Evolutionary conservation across 2,888 invertebrate genomes (phyloP), one percentile per base, ranked within the genome.

Genomic region (Hyposoter dolosus): DNA sequence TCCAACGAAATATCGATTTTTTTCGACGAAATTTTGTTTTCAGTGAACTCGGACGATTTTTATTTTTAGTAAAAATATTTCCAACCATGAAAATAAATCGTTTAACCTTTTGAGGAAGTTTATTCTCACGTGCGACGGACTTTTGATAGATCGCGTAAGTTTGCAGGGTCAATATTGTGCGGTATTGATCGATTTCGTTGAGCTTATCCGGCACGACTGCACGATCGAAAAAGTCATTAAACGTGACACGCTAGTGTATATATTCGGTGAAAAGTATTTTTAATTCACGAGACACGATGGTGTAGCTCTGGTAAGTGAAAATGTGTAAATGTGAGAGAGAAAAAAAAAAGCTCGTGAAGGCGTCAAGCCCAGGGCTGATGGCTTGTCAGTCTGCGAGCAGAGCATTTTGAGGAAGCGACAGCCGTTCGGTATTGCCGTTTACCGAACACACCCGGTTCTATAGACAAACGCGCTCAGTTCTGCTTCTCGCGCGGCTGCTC

Each of bases 381-480:
- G 87, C 79, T 84, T 88, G 87, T 88, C 87, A 88, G 86, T 15
- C 79, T 23, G 19, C 23, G 66, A 53, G 28, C 28, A 28, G 77
- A 32, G 50, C 83, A 77, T 74, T 40, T 43, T 53, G 65, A 74
- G 80, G 81, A 82, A 83, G 87, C 84, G 86, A 86, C 87, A 88
- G 86, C 83, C 82, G 82, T 84, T 84, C 80, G 82, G 86, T 82
- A 86, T 83, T 75, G 86, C 86, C 82, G 82, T 84, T 86, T 66
- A 77, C 75, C 85, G 76, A 86, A 87, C 82, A 72, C 86, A 82
- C 82, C 82, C 87, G 87, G 77, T 78, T 56, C 53, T 1, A 28
- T 28, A 53, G 77, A 68, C 19, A 10, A 68, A 40, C 45, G 50
- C 19, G 35, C 35, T 10, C 15, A 69, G 10, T 19, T 74, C 74